Evolutionary conservation across 2,888 invertebrate genomes (phyloP).

Genomic region (Idaea biselata): DNA sequence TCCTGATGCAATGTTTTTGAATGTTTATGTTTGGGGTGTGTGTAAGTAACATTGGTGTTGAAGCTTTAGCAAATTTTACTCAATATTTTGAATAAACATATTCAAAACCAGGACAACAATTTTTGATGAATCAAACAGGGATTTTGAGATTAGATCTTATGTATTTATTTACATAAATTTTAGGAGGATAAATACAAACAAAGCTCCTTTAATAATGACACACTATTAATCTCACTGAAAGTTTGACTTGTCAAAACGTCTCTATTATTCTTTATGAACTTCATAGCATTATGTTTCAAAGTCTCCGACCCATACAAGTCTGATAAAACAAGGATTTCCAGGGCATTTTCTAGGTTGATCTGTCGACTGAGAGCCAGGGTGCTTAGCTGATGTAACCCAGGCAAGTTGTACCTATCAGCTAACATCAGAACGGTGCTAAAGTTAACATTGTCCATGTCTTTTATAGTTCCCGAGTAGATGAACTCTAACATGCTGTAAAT

Average conservation of each 20-base stretch:
- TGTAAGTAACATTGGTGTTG: no score
- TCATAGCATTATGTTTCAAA: conserved; percentile 54
- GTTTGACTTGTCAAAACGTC: conserved; percentile 42
- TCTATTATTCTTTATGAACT: conserved; percentile 60
- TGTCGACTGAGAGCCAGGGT: conserved; percentile 53
- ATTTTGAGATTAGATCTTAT: neutral
- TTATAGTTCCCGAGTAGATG: conserved; percentile 64
- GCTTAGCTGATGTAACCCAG: conserved; percentile 54
- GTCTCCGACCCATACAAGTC: conserved; percentile 60
- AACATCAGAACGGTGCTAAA: conserved; percentile 57
- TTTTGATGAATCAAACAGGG: no score
- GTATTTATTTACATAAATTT: neutral
- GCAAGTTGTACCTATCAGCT: conserved; percentile 61
- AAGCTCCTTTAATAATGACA: conserved; percentile 53
- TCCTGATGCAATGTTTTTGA: no score
- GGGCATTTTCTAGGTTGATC: conserved; percentile 52
- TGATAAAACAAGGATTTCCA: conserved; percentile 57
- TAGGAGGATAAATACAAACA: conserved; percentile 51
- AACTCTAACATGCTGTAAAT: conserved; percentile 57
- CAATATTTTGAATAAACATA: no score
- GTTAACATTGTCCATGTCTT: conserved; percentile 51
- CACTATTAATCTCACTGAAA: conserved; percentile 59
- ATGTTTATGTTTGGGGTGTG: no score
- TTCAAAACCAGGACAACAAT: no score
- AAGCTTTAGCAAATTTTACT: no score